These are phyloP conservation scores for Amphimallon solstitiale DNA, from an alignment of 2,888 invertebrate species.

Conservation along the genomic window DNA sequence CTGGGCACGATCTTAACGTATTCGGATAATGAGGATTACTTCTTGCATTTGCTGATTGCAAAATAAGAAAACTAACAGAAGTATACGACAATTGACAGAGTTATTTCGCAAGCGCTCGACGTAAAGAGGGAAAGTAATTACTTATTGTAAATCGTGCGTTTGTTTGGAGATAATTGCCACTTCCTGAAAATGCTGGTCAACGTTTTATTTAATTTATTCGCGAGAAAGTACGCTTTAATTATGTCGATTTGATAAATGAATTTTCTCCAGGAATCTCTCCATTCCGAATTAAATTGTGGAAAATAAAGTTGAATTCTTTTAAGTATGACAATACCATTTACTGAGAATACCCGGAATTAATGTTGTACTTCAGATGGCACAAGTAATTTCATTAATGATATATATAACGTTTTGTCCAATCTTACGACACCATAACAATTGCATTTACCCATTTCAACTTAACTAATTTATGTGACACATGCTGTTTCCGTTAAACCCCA, in stretches of 20 bases:
- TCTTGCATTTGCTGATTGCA: conserved; percentile 31
- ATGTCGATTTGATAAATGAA: no score
- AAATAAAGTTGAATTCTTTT: not conserved
- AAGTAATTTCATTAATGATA: not conserved
- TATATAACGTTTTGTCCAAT: conserved; percentile 17
- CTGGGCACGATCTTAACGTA: conserved; percentile 31
- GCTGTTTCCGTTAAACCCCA: conserved; percentile 15
- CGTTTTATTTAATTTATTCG: no score
- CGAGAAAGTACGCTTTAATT: no score
- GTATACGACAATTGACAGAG: no score
- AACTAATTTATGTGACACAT: conserved; percentile 22
- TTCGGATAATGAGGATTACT: conserved; percentile 31
- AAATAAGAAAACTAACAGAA: conserved; percentile 15
- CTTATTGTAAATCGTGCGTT: no score
- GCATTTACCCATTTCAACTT: conserved; percentile 20
- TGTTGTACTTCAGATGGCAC: not conserved
- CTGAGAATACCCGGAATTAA: not conserved
- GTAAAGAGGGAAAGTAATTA: not conserved
- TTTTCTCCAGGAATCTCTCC: no score
- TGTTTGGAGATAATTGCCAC: no score
- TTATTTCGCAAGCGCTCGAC: not conserved
- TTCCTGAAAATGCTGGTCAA: no score
- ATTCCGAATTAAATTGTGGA: no score
- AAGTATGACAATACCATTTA: no score
- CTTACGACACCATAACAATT: conserved; percentile 15